These are phyloP conservation scores for Carollia perspicillata DNA, from an alignment of 2,113 vertebrate genomes.

Conservation along the genomic window DNA sequence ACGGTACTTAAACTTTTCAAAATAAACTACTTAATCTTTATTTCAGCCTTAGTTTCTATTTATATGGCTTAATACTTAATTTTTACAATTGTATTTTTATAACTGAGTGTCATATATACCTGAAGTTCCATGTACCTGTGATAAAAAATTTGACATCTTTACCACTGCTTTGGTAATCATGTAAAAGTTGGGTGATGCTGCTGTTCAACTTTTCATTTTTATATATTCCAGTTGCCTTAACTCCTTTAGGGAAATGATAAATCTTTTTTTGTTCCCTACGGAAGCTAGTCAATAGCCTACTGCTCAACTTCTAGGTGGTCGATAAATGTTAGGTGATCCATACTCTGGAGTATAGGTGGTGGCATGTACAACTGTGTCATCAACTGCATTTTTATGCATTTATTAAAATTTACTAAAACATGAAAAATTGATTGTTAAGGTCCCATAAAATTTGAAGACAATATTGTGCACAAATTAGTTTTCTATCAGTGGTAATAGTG, in stretches of 20 bases:
- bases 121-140: neutral
- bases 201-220: neutral
- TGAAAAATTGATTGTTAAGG: neutral
- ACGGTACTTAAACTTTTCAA: constrained; percentile 83
- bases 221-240: neutral
- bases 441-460: constrained; percentile 71
- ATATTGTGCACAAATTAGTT: neutral
- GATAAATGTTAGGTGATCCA: neutral
- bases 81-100: neutral
- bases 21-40: constrained; percentile 50
- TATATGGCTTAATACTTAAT: neutral
- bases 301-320: neutral
- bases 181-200: neutral
- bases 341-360: neutral
- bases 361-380: neutral
- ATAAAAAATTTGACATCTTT: neutral
- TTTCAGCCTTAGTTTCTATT: neutral
- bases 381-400: neutral
- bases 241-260: neutral
- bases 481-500: neutral
- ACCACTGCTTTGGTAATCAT: neutral
- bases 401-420: neutral
- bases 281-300: neutral
- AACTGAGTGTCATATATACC: neutral
- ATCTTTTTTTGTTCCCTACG: neutral